Conservation (phyloP, 1,140 invertebrate species). For the Amphibalanus amphitrite region DNA sequence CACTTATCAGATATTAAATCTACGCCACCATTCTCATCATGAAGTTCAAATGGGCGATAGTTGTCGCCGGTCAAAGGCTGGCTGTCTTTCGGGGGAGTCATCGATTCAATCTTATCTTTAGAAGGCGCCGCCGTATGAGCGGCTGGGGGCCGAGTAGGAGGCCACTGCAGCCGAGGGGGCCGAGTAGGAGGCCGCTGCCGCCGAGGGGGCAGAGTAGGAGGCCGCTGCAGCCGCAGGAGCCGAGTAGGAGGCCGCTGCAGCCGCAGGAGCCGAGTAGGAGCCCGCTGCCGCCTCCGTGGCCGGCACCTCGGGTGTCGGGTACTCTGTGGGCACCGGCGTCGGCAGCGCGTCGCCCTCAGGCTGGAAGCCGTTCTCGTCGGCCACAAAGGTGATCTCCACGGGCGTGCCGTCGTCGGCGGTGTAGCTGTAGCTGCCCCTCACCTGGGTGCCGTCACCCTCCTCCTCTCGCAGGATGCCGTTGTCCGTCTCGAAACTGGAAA, state of each 20-base stretch:
- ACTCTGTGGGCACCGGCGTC: neutral
- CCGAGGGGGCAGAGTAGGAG: neutral
- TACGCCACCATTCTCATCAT: too few species aligned
- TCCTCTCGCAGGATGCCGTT: neutral
- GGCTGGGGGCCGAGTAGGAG: neutral
- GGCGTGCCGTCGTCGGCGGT: neutral
- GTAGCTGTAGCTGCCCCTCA: neutral
- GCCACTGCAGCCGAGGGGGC: too few species aligned
- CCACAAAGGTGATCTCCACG: neutral
- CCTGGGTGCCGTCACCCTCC: neutral
- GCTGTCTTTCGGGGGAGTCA: too few species aligned
- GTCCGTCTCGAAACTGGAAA: neutral
- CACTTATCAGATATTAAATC: too few species aligned
- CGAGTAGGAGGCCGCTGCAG: neutral
- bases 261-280: neutral
- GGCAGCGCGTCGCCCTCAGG: constrained; percentile 1
- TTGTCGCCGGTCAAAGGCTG: too few species aligned
- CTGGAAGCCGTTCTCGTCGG: constrained; percentile 1
- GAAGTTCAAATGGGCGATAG: too few species aligned
- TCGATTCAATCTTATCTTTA: neutral
- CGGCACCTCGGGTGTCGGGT: neutral
- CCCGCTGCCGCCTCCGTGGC: neutral
- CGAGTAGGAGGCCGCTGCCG: too few species aligned
- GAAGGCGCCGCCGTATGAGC: neutral
- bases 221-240: too few species aligned